Base-by-base conservation (phyloP, 2,797 vertebrate genomes). In the Alauda arvensis region DNA sequence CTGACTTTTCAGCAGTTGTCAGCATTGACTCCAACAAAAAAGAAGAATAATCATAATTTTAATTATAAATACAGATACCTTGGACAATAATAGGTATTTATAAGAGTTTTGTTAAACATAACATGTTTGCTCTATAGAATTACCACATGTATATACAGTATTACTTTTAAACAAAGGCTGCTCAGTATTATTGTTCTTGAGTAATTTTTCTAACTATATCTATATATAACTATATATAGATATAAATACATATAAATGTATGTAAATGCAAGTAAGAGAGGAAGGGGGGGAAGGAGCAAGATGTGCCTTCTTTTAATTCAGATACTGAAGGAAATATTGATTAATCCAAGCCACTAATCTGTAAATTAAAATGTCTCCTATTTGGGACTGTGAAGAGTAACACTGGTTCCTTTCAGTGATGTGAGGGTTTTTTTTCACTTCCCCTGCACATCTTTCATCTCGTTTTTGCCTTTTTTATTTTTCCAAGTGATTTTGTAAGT, bases 401-500 rank as follows among this genome's bases (percentile, higher is more conserved):
- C 24, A 46, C 17, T 45, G 6, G 10, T 70, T 79, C n/a, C 46
- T 88, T 85, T 70, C 28, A 40, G 51, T 31, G 14, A 70, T 61
- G 19, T 40, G n/a, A 53, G 2, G 3, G 10, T 1, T 49, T 68
- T 66, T 77, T 79, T 62, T 15, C 42, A 72, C 8, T 66, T 83
- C 72, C 40, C 75, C 29, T 82, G 43, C 61, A 59, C 61, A 71
- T 74, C 33, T 83, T 85, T 67, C 15, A 31, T 70, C 34, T 70
- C 0, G 0, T 49, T 87, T 91, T 90, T 87, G 49, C 8, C 23
- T 63, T 69, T 85, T 85, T 77, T 34, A 34, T 77, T 69, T 74
- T 52, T 46, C 42, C 33, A 61, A 90, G 74, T 70, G 43, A 48
- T 86, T 89, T 87, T 93, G 24, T 83, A 79, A 85, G n/a, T 70